Base-by-base conservation (phyloP, 2,888 invertebrate genomes). In the Scaptomyza reducta region DNA sequence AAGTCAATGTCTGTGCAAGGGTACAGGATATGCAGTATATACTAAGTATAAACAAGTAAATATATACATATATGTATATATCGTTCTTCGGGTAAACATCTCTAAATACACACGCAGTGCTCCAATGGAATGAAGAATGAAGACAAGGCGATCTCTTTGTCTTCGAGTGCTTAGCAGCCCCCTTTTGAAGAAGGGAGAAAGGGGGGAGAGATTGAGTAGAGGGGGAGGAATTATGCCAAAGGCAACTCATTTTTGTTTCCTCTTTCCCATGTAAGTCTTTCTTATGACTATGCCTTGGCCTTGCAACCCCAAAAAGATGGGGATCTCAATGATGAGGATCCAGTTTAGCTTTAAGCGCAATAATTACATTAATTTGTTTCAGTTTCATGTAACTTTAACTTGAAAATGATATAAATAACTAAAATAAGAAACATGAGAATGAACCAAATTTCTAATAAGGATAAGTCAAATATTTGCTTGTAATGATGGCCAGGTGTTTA, bases 1-100 rank as follows among this genome's bases (percentile, higher is more conserved):
- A 87, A 87, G 84, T 87, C 84, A 84, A 84, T 78, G 84, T 73
- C 79, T 84, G 76, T 31, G 77, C 83, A 87, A 84, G 87, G 87
- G 87, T 85, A 87, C 83, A 84, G 83, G 83, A 84, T 84, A 87
- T 76, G 78, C 74, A 50, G 44, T 58, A 18, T 53, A 14, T 60
- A 57, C 51, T 33, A 35, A 50, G 33, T 45, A 33, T 45, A 54
- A 2, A 47, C 6, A 16, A 6, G 14, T 13, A 47, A 10, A 31
- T 31, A 29, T 47, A 16, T 3, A 29, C 6, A 33, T 3, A 27
- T 27, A 7, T 27, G 7, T 14, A 10, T 16, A 47, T 13, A 55
- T 33, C 13, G 33, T 13, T 7, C n/a, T 40, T 44, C 38, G 45
- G 25, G 31, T 55, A 45, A 51, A 57, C 42, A 49, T 45, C 31